Conservation (phyloP, 2,113 vertebrate genomes). For the Misgurnus mizolepis region DNA sequence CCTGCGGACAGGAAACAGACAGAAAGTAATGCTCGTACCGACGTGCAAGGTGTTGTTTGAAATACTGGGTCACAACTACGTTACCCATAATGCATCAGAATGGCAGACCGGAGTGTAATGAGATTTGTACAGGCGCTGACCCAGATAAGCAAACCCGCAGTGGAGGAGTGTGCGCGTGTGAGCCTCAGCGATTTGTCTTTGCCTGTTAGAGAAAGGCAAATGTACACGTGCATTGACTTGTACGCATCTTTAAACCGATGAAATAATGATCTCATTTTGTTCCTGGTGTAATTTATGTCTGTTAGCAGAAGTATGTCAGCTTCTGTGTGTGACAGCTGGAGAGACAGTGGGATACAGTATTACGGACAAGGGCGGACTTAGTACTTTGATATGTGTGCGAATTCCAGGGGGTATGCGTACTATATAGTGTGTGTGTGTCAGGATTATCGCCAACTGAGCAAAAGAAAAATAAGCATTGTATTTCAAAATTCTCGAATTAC, state of each 20-base stretch:
- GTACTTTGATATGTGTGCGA: constrained; percentile 33
- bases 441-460: constrained; percentile 39
- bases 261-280: background rate
- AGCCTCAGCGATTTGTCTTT: constrained; percentile 21
- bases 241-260: constrained; percentile 6
- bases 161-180: constrained; percentile 8
- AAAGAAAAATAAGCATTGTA: constrained; percentile 35
- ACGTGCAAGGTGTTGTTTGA: constrained; percentile 6
- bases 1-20: background rate
- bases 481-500: constrained; percentile 37
- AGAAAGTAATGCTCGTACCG: background rate
- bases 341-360: constrained; percentile 38
- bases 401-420: background rate
- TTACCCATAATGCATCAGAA: constrained; percentile 48
- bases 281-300: constrained; percentile 9
- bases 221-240: constrained; percentile 21
- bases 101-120: constrained; percentile 47
- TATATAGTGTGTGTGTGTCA: background rate
- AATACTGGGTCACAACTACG: constrained; percentile 45
- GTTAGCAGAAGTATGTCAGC: constrained; percentile 23
- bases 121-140: constrained; percentile 51
- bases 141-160: constrained; percentile 52
- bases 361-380: constrained; percentile 21
- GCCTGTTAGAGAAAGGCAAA: constrained; percentile 16
- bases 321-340: constrained; percentile 33